Evolutionary conservation across 2,888 invertebrate genomes (phyloP), one percentile per base, ranked within the genome.

Genomic region (Scaptomyza reducta): DNA sequence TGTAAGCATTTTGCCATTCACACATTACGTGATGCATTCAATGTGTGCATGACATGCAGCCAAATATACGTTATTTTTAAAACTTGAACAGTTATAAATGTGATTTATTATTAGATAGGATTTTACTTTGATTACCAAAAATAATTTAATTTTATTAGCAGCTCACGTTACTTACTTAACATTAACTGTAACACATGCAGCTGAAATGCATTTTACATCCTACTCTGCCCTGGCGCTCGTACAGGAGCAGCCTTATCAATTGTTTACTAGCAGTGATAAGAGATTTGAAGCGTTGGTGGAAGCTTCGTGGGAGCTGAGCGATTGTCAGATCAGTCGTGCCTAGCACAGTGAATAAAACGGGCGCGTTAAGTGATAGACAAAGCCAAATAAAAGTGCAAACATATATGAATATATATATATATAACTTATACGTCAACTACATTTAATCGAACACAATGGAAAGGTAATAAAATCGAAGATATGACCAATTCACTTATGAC

Each of bases 301-400:
- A 59, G 67, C 73, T 58, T 61, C 57, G 45, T 42, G 49, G 54
- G 31, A 76, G 80, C 84, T 68, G 33, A 22, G 57, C 68, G 57
- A 46, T 38, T 79, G 44, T 38, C 14, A 50, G 78, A 71, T 67
- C 83, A 82, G 88, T 87, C 76, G 70, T 70, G 61, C 45, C 55
- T 44, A 53, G 73, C 55, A 62, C 66, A 45, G 55, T 47, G 53
- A 68, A 68, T 57, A 63, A 73, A 69, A 31, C 74, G 63, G 77
- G 40, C 68, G 68, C 42, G 44, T 57, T 46, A 41, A 73, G 53
- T 46, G 77, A 76, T 76, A 73, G 72, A 53, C 57, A 60, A 64
- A 59, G 38, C 31, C 25, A 44, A 51, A 54, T 38, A 14, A 38
- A 38, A 38, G 14, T 38, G 38, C 14, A 49, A 49, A 42, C 27